These are phyloP conservation scores for Rhagophthalmus giganteus DNA, from an alignment of 2,888 invertebrate genomes.

Conservation along the genomic window DNA sequence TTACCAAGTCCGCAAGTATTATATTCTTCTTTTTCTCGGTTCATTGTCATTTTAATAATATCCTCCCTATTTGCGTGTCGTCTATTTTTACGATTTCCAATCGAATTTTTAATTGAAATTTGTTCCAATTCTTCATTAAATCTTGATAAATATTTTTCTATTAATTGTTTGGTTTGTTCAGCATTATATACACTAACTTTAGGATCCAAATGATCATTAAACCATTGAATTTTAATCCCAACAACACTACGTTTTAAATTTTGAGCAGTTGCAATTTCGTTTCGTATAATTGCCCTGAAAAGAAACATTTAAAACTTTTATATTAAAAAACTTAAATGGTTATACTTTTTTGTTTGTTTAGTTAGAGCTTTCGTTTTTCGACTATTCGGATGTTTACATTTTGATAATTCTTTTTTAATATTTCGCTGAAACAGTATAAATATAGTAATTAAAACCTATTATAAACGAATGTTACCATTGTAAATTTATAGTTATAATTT, in stretches of 20 bases:
- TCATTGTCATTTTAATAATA: constrained; percentile 74
- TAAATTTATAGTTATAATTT: too few relatives aligned
- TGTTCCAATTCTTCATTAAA: constrained; percentile 80
- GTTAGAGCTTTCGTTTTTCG: constrained; percentile 75
- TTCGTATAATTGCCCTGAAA: constrained; percentile 12
- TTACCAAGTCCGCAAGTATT: constrained; percentile 68
- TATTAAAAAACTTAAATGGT: not conserved
- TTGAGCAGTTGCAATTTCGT: constrained; percentile 55
- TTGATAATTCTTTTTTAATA: constrained; percentile 57
- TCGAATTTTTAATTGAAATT: constrained; percentile 76
- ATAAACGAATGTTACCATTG: too few relatives aligned
- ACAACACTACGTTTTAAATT: constrained; percentile 72
- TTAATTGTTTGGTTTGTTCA: constrained; percentile 62
- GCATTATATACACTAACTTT: constrained; percentile 61
- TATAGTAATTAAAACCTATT: too few relatives aligned
- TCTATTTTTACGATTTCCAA: constrained; percentile 71
- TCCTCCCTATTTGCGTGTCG: constrained; percentile 83
- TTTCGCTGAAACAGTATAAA: constrained; percentile 51
- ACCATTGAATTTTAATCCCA: constrained; percentile 81
- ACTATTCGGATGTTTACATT: constrained; percentile 82
- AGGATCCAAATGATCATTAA: constrained; percentile 66
- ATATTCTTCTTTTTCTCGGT: constrained; percentile 75
- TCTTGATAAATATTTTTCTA: constrained; percentile 63
- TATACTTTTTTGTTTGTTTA: constrained; percentile 69
- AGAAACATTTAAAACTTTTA: not conserved